A percentile compares a stretch with the other conserved stretches of the same genome.
phyloP scores from a whole-genome alignment of 1,140 invertebrate genomes.

The Sitophilus oryzae region DNA sequence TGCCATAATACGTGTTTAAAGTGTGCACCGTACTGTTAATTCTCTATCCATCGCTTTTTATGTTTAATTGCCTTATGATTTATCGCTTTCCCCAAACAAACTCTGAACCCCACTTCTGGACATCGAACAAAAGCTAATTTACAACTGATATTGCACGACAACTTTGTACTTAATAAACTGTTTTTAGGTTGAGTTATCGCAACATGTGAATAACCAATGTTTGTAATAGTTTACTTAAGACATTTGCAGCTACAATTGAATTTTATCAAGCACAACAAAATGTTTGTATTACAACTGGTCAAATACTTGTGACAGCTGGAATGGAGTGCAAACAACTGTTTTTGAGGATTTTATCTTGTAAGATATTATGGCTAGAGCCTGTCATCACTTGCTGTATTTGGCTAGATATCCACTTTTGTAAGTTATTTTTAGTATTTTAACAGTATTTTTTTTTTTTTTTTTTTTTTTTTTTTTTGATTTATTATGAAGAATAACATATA shows the following conservation, averaged over 20 bases:
- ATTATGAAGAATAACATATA: constrained; percentile 62
- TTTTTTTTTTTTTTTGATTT: constrained; percentile 68
- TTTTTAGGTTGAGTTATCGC: too few species aligned
- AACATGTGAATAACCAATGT: background rate
- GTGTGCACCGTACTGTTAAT: constrained; percentile 70
- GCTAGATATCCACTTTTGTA: constrained; percentile 58
- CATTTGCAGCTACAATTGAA: constrained; percentile 58
- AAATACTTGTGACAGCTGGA: constrained; percentile 58
- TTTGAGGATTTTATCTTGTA: constrained; percentile 60
- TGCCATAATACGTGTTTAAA: constrained; percentile 73
- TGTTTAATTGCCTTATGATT: constrained; percentile 75
- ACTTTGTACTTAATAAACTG: constrained; percentile 58
- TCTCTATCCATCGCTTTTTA: constrained; percentile 82
- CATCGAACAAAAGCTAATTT: constrained; percentile 69
- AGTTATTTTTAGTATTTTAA: constrained; percentile 31
- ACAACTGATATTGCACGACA: constrained; percentile 57
- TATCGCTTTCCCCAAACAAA: constrained; percentile 64
- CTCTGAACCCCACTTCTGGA: constrained; percentile 84
- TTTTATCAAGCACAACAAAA: constrained; percentile 40
- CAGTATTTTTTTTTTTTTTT: too few species aligned
- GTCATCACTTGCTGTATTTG: constrained; percentile 60
- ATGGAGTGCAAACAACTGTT: constrained; percentile 61
- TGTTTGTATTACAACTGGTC: constrained; percentile 49
- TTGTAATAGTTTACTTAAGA: constrained; percentile 29
- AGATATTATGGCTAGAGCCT: constrained; percentile 60